Evolutionary conservation across 2,113 vertebrate species (phyloP).

Genomic region (Megaceryle torquata): DNA sequence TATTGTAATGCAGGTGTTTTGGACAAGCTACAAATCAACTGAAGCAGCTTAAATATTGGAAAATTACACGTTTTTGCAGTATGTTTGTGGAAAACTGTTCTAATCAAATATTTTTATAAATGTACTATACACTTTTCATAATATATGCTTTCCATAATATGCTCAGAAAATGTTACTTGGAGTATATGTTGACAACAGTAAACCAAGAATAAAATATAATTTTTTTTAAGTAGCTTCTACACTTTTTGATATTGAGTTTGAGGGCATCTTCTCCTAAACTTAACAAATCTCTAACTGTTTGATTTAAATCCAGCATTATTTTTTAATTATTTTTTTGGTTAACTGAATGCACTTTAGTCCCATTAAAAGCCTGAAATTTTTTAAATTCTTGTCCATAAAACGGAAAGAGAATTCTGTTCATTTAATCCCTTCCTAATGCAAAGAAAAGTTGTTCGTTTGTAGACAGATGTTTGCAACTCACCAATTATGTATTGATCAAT

Average conservation of each 20-base stretch:
- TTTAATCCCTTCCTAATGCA: background rate
- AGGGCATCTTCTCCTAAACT: background rate
- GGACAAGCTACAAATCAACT: background rate
- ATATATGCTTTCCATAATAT: background rate
- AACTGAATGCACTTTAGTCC: background rate
- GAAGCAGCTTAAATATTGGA: background rate
- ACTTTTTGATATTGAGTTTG: background rate
- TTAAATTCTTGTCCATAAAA: background rate
- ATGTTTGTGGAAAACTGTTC: background rate
- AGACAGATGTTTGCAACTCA: background rate
- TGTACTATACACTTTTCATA: background rate
- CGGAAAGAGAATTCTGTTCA: background rate
- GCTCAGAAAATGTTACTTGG: background rate
- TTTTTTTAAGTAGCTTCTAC: background rate
- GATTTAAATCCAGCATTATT: background rate
- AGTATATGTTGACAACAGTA: background rate
- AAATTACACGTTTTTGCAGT: background rate
- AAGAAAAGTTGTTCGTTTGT: background rate
- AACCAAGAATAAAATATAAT: background rate
- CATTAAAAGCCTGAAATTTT: background rate
- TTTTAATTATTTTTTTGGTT: background rate
- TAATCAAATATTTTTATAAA: background rate
- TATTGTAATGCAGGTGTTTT: background rate
- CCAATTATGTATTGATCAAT: background rate
- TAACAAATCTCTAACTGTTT: background rate